phyloP scores from a whole-genome alignment of 2,888 invertebrate species.

The Trichopria drosophilae region DNA sequence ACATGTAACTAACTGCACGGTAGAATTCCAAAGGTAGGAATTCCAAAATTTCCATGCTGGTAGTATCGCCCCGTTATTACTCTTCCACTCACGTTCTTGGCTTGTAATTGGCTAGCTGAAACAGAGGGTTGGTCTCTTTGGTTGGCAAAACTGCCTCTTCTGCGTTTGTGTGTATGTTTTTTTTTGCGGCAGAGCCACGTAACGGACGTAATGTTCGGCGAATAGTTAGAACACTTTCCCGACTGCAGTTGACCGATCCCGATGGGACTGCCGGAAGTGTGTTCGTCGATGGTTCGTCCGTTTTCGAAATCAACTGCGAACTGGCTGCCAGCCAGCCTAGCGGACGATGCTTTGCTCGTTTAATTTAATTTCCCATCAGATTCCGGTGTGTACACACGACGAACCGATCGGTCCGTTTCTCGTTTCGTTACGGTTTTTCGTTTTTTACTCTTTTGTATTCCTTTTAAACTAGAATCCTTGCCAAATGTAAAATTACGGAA shows the following conservation, averaged over 20 bases:
- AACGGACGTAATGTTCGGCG: slow-evolving; percentile 21
- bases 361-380: slow-evolving; percentile 35
- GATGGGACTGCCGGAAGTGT: slow-evolving; percentile 17
- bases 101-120: slow-evolving; percentile 21
- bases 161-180: no score
- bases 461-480: no score
- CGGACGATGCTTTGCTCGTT: slow-evolving; percentile 14
- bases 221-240: slow-evolving; percentile 33
- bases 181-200: slow-evolving; percentile 6
- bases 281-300: slow-evolving; percentile 6
- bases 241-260: slow-evolving; percentile 24
- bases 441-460: neutral
- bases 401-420: neutral
- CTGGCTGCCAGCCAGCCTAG: slow-evolving; percentile 37
- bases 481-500: no score
- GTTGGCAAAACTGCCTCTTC: no score
- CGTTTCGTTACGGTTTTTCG: neutral
- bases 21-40: no score
- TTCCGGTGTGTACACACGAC: slow-evolving; percentile 7
- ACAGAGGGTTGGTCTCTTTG: no score
- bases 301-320: slow-evolving; percentile 21
- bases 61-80: no score
- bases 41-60: no score
- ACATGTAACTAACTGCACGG: no score
- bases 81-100: no score